phyloP scores from a whole-genome alignment of 2,888 invertebrate genomes.

The Temnothorax rugatulus region DNA sequence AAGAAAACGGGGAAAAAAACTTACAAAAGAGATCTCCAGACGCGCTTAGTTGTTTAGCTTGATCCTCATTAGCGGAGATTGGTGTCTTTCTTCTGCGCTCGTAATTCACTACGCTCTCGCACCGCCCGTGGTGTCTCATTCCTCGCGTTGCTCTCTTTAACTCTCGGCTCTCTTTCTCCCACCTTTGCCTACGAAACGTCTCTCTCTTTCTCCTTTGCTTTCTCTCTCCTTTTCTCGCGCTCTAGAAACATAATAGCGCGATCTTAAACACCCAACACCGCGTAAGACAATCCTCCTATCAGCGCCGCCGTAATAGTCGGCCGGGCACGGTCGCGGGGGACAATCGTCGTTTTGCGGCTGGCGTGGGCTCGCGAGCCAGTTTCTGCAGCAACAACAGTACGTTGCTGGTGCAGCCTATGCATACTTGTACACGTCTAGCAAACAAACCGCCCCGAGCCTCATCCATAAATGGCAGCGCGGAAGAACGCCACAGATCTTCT shows the following conservation, averaged over 20 bases:
- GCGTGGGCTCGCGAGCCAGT: constrained; percentile 69
- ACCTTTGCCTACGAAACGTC: background rate
- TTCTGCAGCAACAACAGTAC: constrained; percentile 53
- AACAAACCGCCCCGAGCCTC: constrained; percentile 67
- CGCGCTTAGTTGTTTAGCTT: constrained; percentile 46
- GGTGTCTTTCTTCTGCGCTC: constrained; percentile 68
- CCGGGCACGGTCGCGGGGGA: constrained; percentile 73
- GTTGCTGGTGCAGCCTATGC: constrained; percentile 43
- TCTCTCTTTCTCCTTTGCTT: constrained; percentile 6
- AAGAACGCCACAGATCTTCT: constrained; percentile 59
- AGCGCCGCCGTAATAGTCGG: constrained; percentile 77
- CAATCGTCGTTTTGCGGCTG: constrained; percentile 74
- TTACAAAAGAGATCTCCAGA: constrained; percentile 47
- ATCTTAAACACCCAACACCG: constrained; percentile 75
- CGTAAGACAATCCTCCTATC: constrained; percentile 79
- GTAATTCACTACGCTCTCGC: constrained; percentile 60
- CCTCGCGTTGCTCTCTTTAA: constrained; percentile 60
- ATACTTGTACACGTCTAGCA: constrained; percentile 63
- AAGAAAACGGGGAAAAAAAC: constrained; percentile 12
- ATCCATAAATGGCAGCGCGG: constrained; percentile 68
- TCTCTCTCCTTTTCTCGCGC: constrained; percentile 40
- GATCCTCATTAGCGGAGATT: constrained; percentile 66
- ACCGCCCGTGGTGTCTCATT: constrained; percentile 66
- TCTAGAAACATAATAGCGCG: constrained; percentile 73
- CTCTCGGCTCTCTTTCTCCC: constrained; percentile 45